Base-by-base conservation (phyloP, 2,113 vertebrate species). In the Chloebia gouldiae region DNA sequence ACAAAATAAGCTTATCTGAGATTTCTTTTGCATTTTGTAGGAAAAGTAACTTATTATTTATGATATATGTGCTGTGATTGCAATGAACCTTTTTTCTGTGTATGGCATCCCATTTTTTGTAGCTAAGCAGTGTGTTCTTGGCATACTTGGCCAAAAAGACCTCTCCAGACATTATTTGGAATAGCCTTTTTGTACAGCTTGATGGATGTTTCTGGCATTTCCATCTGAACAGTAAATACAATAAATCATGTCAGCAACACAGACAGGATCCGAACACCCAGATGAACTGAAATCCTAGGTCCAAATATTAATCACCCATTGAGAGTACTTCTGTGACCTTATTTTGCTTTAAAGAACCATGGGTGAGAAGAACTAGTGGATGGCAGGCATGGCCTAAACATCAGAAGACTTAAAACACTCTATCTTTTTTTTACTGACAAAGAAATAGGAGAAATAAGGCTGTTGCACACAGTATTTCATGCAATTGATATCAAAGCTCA, bases 211-310 rank as follows among this genome's bases (percentile, higher is more conserved):
- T 54, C 71, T 85, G 69, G 57, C 71, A 83, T 90, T 96, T 95
- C 72, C 83, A 3, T 78, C 47, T 37, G 63, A 93, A 81, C 13
- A 77, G 68, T 35, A 88, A 90, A 94, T 45, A 60, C 17, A 45
- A 75, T 80, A 90, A 94, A 94, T 88, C 93, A 68, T 37, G 60
- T 93, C 68, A 94, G 69, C 71, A 90, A 23, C 81, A 85, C 65
- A 90, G 59, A 23, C 30, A 73, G 39, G 63, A 80, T 45, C 70
- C 86, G 86, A 77, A 75, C 14, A n/a, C 31, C 33, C 66, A 70
- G 61, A 70, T 15, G 42, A 16, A 39, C 35, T 56, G 47, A 56
- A 80, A 50, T 15, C 54, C 47, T 66, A 51, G 30, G 40, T 39
- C 66, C 54, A 77, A 50, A 47, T 73, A 80, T 70, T 40, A 86